Base-by-base conservation (phyloP, 2,888 invertebrate species). In the Sabatieria punctata region DNA sequence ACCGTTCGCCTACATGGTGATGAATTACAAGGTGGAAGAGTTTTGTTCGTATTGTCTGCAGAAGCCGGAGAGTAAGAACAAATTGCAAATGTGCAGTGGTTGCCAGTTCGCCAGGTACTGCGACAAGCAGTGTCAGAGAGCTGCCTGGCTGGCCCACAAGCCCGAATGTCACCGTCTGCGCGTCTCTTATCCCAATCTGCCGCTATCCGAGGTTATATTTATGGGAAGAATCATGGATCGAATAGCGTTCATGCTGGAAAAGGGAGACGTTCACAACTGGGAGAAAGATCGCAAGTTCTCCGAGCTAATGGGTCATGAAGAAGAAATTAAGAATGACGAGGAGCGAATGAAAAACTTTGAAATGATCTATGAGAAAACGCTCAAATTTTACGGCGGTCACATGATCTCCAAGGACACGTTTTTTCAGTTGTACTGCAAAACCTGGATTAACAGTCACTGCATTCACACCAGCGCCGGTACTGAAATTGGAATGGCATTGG, bases 401-500 rank as follows among this genome's bases (percentile, higher is more conserved):
- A 53, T 56, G 53, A 46, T 54, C 30, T 51, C 51, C 19, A 54
- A 52, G 38, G 48, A 48, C 11, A 33, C 38, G 15, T 57, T 59
- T 43, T 58, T 58, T 43, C 49, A 53, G 35, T 43, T 63, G 19
- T 62, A 61, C 54, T 60, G 62, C 50, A 57, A 55, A 46, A 49
- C 53, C 1, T 52, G 58, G 18, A 60, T 62, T 52, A 62, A 62
- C 51, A 61, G 61, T 21, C 62, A 63, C 48, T 55, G 55, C 33
- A 56, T 62, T 30, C 60, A 61, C 43, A 60, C 59, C 2, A 61
- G 55, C 49, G 55, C 55, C 11, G 62, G 61, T 4, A 52, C 49
- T 30, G 61, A 62, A 39, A 57, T 63, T 25, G 62, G 62, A 30
- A 57, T 61, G 54, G 55, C 60, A 0, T 45, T 62, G 21, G 62